Base-by-base conservation (phyloP, 2,113 vertebrate species). In the Rhinogobius similis region DNA sequence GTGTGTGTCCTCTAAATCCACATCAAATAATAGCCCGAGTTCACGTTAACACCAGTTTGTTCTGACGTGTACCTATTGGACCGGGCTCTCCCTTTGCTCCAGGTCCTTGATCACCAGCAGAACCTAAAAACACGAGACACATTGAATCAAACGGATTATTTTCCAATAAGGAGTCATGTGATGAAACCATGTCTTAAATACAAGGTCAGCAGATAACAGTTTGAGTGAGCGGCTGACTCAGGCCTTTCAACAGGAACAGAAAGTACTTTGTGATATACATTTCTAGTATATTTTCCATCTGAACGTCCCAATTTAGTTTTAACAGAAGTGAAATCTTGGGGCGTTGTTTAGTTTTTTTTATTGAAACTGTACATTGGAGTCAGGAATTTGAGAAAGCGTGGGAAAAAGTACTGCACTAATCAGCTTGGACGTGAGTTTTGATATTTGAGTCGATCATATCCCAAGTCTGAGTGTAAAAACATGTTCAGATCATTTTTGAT, bases 51-150 rank as follows among this genome's bases (percentile, higher is more conserved):
- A 26, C 11, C 11, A 13, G n/a, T n/a, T n/a, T n/a, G n/a, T n/a
- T n/a, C n/a, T n/a, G n/a, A 21, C 0, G 14, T 55, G 32, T 36
- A 29, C 6, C 16, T 20, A 20, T 61, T 21, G 1, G 9, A 85
- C 86, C 89, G 0, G 63, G 38, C 1, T 77, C 73, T 73, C 89
- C 89, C n/a, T 87, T 84, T 14, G 43, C 46, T 62, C 64, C 80
- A 20, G 59, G 43, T 52, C 77, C 82, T 21, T 70, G 67, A 52
- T 65, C 10, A 13, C 86, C 86, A 29, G 46, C 38, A 21, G 56
- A 21, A 62, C 89, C 79, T 86, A 61, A 5, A n/a, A 73, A 26
- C 6, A 24, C 21, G 14, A 59, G 4, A 53, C 39, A 61, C 14
- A 20, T 7, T 16, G 14, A 16, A 16, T 6, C 8, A 66, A 10